These are phyloP conservation scores for Biston stratarius DNA, from an alignment of 2,888 invertebrate genomes.

Conservation along the genomic window DNA sequence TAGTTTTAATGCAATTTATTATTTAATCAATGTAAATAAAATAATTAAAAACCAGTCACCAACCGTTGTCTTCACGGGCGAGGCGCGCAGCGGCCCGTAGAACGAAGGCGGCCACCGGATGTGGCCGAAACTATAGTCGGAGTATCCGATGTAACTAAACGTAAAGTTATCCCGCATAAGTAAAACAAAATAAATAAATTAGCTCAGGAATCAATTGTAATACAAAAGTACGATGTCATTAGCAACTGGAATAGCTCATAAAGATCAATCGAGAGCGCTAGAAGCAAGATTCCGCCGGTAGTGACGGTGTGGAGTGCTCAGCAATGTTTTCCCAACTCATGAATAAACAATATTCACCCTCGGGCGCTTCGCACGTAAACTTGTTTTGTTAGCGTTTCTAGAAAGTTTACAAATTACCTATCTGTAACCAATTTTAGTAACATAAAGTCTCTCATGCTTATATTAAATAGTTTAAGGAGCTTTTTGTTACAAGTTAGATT, in stretches of 20 bases:
- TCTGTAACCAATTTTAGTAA: slow-evolving; percentile 29
- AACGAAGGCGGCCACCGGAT: too few relatives aligned
- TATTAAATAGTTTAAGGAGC: slow-evolving; percentile 7
- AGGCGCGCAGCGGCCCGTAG: too few relatives aligned
- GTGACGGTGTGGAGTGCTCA: slow-evolving; percentile 55
- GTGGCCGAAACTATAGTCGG: too few relatives aligned
- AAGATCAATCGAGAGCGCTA: slow-evolving; percentile 34
- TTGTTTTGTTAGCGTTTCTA: slow-evolving; percentile 49
- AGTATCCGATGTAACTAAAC: too few relatives aligned
- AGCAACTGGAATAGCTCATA: slow-evolving; percentile 12
- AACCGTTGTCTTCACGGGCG: too few relatives aligned
- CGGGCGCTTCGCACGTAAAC: slow-evolving; percentile 48
- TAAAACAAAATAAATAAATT: too few relatives aligned
- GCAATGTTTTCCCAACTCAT: slow-evolving; percentile 60
- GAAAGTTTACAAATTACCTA: slow-evolving; percentile 35
- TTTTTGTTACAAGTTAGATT: background rate
- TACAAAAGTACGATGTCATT: too few relatives aligned
- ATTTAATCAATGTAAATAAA: too few relatives aligned
- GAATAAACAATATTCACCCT: slow-evolving; percentile 61
- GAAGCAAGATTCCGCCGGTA: slow-evolving; percentile 49
- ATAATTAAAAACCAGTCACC: too few relatives aligned
- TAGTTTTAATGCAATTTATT: too few relatives aligned
- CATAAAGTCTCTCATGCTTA: slow-evolving; percentile 22
- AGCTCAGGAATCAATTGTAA: too few relatives aligned
- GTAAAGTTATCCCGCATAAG: too few relatives aligned